Percentiles rank a stretch among this genome's conserved stretches.
Evolutionary conservation across 2,888 invertebrate genomes (phyloP).

Genomic region (Calameuta pallipes): DNA sequence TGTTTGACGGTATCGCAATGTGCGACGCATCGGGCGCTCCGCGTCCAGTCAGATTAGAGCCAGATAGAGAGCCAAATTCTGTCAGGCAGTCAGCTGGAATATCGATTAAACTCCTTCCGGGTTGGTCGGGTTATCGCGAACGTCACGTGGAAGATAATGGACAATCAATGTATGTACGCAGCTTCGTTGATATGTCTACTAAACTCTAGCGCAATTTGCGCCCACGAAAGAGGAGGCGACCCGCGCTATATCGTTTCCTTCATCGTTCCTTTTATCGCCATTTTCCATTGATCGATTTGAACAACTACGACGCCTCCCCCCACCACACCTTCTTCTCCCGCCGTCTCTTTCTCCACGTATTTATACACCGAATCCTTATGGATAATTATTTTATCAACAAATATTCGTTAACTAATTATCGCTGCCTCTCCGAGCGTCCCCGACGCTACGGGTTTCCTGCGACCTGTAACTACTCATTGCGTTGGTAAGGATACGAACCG

Average conservation of each 20-base stretch:
- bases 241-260: not conserved
- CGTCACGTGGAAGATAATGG: slow-evolving; percentile 27
- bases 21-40: too few species aligned
- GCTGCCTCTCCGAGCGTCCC: not conserved
- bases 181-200: slow-evolving; percentile 60
- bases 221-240: too few species aligned
- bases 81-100: too few species aligned
- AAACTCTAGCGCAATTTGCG: slow-evolving; percentile 28
- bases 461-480: slow-evolving; percentile 38
- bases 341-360: not conserved
- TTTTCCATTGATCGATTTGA: too few species aligned
- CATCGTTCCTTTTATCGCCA: too few species aligned
- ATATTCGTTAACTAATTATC: slow-evolving; percentile 6
- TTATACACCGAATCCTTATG: slow-evolving; percentile 3
- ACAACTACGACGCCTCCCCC: too few species aligned
- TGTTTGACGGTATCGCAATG: too few species aligned
- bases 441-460: not conserved
- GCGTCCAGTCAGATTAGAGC: too few species aligned
- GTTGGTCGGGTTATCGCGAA: slow-evolving; percentile 12
- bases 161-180: slow-evolving; percentile 37
- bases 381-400: slow-evolving; percentile 1
- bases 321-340: not conserved
- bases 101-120: not conserved
- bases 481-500: slow-evolving; percentile 54
- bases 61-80: too few species aligned